Base-by-base conservation (phyloP, 2,113 vertebrate genomes). In the Cebus imitator region DNA sequence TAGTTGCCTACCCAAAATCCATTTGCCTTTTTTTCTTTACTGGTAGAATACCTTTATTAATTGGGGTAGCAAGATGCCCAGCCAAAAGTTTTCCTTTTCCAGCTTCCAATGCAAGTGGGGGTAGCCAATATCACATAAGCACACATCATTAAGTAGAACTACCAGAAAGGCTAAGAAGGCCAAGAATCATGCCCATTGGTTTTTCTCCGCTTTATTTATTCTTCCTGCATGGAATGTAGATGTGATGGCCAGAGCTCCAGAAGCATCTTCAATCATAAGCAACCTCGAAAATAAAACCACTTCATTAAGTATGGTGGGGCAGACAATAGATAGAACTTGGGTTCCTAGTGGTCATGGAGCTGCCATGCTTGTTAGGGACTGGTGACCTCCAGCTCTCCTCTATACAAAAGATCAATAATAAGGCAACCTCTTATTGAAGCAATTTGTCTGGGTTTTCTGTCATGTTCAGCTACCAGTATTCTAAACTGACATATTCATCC, bases 351-450 rank as follows among this genome's bases (percentile, higher is more conserved):
- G 68, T 50, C 20, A 0, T 27, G 10, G 52, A 43, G 16, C 21
- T 11, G 8, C 73, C 9, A 11, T 3, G 25, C 57, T 20, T 45
- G 1, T 8, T 13, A 68, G 3, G 14, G 37, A 13, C 0, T 17
- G 30, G 21, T 10, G 1, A 2, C 8, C n/a, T 13, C 50, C 0
- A 4, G 72, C 57, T n/a, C 52, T 58, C 66, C 5, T 45, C 64
- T 43, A 4, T 7, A 1, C 5, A 30, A 83, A 16, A 43, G 37
- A 2, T 43, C 23, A 57, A 45, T n/a, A 30, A 82, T 30, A 40
- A 57, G 4, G 2, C 2, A 43, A 80, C n/a, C 6, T 52, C 45
- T 68, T 66, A 4, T 80, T 66, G 68, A 30, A 64, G 35, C 23
- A 23, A 8, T 32, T 50, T 20, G 32, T 14, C n/a, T 73, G 50